Evolutionary conservation across 1,140 invertebrate genomes (phyloP).

Genomic region (Drosophila punjabiensis): DNA sequence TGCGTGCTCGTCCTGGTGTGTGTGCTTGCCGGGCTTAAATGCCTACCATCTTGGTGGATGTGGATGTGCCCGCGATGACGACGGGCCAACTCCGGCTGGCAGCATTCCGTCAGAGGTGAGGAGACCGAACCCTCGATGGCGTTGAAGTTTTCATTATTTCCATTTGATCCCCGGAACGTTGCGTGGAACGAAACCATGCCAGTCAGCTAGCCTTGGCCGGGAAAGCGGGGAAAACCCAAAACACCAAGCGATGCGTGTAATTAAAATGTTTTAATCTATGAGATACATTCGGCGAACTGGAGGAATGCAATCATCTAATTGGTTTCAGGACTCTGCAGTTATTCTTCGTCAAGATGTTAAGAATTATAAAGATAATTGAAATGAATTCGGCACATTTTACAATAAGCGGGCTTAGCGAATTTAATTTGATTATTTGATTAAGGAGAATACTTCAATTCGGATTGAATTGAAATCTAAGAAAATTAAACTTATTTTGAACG

Average conservation of each 20-base stretch:
- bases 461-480: neutral
- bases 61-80: conserved; percentile 31
- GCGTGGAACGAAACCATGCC: conserved; percentile 53
- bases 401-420: conserved; percentile 12
- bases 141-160: conserved; percentile 64
- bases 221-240: conserved; percentile 3
- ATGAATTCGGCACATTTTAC: neutral
- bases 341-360: conserved; percentile 4
- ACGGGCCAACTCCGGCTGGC: conserved; percentile 43
- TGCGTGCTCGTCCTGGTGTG: conserved; percentile 23
- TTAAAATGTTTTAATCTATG: conserved; percentile 63
- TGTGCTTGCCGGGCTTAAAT: conserved; percentile 43
- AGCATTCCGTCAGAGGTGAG: conserved; percentile 64
- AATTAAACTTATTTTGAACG: neutral
- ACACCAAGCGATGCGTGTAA: conserved; percentile 50
- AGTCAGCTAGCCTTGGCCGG: conserved; percentile 15
- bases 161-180: conserved; percentile 62
- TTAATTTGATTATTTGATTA: conserved; percentile 1
- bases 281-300: conserved; percentile 25
- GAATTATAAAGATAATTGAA: conserved; percentile 13
- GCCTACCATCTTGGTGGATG: conserved; percentile 62
- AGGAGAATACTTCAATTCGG: too few relatives aligned
- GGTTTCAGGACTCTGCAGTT: conserved; percentile 12
- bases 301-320: conserved; percentile 45
- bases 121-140: conserved; percentile 36